Conservation (phyloP, 2,888 invertebrate species). For the Agrypnus murinus region DNA sequence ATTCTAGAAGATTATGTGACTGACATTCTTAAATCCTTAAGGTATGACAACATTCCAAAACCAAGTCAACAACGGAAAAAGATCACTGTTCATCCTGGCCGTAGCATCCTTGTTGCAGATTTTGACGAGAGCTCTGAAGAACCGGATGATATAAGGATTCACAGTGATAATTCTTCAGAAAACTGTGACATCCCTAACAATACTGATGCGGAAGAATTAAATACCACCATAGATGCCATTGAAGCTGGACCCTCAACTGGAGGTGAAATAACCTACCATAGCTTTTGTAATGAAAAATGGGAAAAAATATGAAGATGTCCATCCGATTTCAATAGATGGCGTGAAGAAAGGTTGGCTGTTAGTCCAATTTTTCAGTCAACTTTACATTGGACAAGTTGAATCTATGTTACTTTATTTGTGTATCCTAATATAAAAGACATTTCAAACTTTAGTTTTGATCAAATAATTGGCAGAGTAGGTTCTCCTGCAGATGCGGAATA, state of each 20-base stretch:
- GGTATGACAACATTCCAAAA: conserved; percentile 1
- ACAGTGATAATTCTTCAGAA: too few relatives aligned
- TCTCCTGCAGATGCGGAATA: too few relatives aligned
- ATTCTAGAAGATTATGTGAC: neutral
- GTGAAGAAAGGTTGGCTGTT: conserved; percentile 2
- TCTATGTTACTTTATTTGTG: too few relatives aligned
- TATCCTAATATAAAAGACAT: too few relatives aligned
- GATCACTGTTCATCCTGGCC: neutral
- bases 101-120: neutral
- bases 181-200: too few relatives aligned
- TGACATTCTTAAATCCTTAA: neutral
- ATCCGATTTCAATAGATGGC: neutral
- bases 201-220: conserved; percentile 4
- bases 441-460: too few relatives aligned
- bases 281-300: neutral
- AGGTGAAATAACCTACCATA: neutral
- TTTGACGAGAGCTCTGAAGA: neutral
- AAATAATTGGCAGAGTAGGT: too few relatives aligned
- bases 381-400: neutral
- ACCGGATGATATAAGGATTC: neutral
- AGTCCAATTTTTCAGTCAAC: conserved; percentile 11
- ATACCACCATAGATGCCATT: neutral
- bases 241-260: conserved; percentile 1
- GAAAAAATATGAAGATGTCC: conserved; percentile 11
- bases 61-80: conserved; percentile 12